Evolutionary conservation across 2,113 vertebrate species (phyloP), one percentile per base, ranked within the genome.

Genomic region (Sceloporus undulatus): DNA sequence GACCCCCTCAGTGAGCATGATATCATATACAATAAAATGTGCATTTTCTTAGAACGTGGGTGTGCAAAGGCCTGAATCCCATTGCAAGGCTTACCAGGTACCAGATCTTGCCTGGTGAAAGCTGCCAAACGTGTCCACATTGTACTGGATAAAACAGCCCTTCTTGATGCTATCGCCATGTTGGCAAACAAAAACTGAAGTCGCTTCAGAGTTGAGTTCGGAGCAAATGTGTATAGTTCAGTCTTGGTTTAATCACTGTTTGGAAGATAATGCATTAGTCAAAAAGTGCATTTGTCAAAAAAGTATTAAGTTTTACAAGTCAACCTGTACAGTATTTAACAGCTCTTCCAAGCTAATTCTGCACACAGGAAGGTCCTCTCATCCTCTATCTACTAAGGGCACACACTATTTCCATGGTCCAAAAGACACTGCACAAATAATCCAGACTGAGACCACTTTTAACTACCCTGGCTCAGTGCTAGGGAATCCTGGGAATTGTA

Each of bases 61-160:
- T 10, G 59, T 62, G 59, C 13, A 62, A 62, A 62, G 13, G 59
- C 1, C 59, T 62, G 59, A 14, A 62, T 62, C 59, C 16, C 13
- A 62, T 62, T 59, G 14, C 21, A 8, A 0, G 82, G 91, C 95
- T 96, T 89, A 96, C 94, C 89, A 19, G 86, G 88, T 85, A 87
- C 74, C 0, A 1, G 71, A 38, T 68, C 52, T 59, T 87, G 84
- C 85, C 84, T 88, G 34, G 25, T 75, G 62, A 71, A 0, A 54
- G 84, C 73, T 77, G 65, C 56, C 25, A 86, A 87, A 77, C 0
- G 84, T 29, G 84, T 83, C 90, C 88, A 5, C 0, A 38, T 2
- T 25, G 84, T n/a, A 19, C 52, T 25, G 62, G 86, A 59, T 82
- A 84, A n/a, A 0, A 0, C 59, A 9, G 56, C 10, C 71, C 68